Conservation (phyloP, 2,113 vertebrate species). For the Callipepla californica region DNA sequence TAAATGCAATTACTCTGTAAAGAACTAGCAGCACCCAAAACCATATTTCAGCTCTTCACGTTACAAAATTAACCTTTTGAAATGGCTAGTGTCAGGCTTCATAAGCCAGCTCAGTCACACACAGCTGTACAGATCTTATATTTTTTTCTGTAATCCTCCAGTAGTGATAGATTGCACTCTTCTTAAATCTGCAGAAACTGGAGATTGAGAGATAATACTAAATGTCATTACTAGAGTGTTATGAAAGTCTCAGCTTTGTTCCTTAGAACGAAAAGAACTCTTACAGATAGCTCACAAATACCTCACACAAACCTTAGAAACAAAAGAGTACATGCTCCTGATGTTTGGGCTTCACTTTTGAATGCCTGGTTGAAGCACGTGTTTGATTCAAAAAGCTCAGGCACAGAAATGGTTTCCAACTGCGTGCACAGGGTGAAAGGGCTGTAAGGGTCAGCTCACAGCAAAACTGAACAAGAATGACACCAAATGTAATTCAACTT, state of each 20-base stretch:
- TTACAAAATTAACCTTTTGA: slow-evolving; percentile 27
- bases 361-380: slow-evolving; percentile 10
- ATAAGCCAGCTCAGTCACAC: background rate
- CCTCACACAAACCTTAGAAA: background rate
- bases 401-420: slow-evolving; percentile 36
- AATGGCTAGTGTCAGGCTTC: background rate
- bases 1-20: background rate
- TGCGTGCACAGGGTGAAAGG: background rate
- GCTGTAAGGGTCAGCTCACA: slow-evolving; percentile 71
- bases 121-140: background rate
- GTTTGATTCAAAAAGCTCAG: slow-evolving; percentile 26
- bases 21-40: background rate
- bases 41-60: background rate
- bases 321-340: background rate
- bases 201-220: background rate
- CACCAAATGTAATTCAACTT: slow-evolving; percentile 67
- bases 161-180: background rate
- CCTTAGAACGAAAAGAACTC: background rate
- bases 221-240: background rate
- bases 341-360: background rate
- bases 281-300: background rate
- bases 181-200: background rate
- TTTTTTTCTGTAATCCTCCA: background rate
- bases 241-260: background rate
- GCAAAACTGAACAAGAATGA: slow-evolving; percentile 63